These are phyloP conservation scores for Drosophila punjabiensis DNA, from an alignment of 1,140 invertebrate genomes.

Conservation along the genomic window DNA sequence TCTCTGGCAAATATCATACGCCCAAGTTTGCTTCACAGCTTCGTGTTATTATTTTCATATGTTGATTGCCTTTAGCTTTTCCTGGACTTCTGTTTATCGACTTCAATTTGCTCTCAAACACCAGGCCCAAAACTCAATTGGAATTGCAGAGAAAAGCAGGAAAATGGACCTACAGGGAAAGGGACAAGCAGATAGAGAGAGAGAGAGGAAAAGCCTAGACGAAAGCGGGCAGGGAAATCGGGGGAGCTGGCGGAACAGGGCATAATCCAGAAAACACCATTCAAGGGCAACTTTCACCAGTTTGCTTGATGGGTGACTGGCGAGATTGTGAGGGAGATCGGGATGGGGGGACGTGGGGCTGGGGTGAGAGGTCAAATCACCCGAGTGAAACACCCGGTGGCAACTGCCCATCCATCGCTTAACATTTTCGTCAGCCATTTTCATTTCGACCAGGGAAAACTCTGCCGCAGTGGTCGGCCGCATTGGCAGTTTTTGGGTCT, in stretches of 20 bases:
- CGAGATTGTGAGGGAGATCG: slow-evolving; percentile 6
- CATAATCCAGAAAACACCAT: slow-evolving; percentile 79
- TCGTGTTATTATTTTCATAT: slow-evolving; percentile 44
- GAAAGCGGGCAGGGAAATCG: slow-evolving; percentile 6
- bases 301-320: slow-evolving; percentile 32
- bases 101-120: slow-evolving; percentile 73
- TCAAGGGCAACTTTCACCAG: slow-evolving; percentile 82
- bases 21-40: slow-evolving; percentile 17
- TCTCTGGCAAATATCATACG: slow-evolving; percentile 1
- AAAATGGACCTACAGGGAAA: slow-evolving; percentile 22
- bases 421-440: slow-evolving; percentile 71
- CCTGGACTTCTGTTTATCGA: slow-evolving; percentile 70
- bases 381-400: slow-evolving; percentile 38
- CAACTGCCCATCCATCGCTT: slow-evolving; percentile 54
- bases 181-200: neutral
- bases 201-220: slow-evolving; percentile 22
- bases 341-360: neutral
- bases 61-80: slow-evolving; percentile 50
- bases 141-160: slow-evolving; percentile 23
- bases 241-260: slow-evolving; percentile 26
- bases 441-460: slow-evolving; percentile 65
- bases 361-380: slow-evolving; percentile 49
- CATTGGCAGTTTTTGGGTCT: slow-evolving; percentile 69
- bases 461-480: slow-evolving; percentile 76
- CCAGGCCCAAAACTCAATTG: slow-evolving; percentile 68